Evolutionary conservation across 2,888 invertebrate genomes (phyloP).

Genomic region (Eristalis pertinax): DNA sequence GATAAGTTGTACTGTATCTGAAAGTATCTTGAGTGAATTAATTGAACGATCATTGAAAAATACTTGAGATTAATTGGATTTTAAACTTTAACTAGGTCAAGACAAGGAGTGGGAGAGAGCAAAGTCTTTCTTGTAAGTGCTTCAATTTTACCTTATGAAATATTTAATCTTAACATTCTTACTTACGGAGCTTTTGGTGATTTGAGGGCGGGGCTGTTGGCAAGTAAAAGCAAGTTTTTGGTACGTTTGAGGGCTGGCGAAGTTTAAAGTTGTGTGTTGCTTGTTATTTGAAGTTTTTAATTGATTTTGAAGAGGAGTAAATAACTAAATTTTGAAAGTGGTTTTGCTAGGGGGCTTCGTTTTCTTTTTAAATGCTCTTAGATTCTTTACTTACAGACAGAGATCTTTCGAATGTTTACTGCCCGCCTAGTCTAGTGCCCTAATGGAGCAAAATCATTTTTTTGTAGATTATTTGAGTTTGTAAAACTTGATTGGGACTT

Average conservation of each 20-base stretch:
- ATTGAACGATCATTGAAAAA: constrained; percentile 54
- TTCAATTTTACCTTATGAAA: constrained; percentile 41
- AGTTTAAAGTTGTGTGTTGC: constrained; percentile 12
- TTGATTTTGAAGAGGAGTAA: constrained; percentile 33
- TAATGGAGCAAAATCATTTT: too few species aligned
- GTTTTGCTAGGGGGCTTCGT: not conserved
- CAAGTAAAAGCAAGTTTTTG: not conserved
- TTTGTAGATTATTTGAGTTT: too few species aligned
- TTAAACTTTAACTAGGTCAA: constrained; percentile 46
- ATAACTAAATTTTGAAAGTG: not conserved
- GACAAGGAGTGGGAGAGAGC: constrained; percentile 2
- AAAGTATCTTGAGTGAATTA: constrained; percentile 24
- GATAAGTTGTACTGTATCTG: constrained; percentile 28
- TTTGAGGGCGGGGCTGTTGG: not conserved
- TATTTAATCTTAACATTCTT: constrained; percentile 17
- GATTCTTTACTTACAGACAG: not conserved
- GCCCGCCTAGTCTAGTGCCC: not conserved
- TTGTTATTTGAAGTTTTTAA: constrained; percentile 56
- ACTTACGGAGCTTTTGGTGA: not conserved
- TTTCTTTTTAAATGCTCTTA: not conserved
- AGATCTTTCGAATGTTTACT: not conserved
- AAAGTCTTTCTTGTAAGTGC: constrained; percentile 13
- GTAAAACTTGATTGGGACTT: too few species aligned
- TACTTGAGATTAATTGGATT: constrained; percentile 64
- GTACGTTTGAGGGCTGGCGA: not conserved